These are phyloP conservation scores for Anoplolepis gracilipes DNA, from an alignment of 1,140 invertebrate species.

Conservation along the genomic window DNA sequence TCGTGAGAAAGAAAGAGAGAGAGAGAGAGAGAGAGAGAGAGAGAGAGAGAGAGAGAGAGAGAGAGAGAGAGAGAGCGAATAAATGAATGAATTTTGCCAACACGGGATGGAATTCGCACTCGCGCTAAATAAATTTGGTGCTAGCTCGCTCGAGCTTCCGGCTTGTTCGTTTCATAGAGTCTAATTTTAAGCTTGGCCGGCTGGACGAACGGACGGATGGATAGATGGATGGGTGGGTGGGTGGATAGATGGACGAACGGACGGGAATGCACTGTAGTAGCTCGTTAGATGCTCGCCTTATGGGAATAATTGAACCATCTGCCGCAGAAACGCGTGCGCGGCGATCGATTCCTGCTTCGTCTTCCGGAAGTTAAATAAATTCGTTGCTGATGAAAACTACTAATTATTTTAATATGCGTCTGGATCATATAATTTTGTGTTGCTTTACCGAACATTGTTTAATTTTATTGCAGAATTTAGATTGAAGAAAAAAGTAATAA, in stretches of 20 bases:
- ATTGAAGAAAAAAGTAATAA: not conserved
- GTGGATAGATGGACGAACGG: not conserved
- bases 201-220: slow-evolving; percentile 32
- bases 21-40: not conserved
- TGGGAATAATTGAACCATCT: slow-evolving; percentile 72
- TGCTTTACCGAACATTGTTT: not conserved
- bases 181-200: slow-evolving; percentile 71
- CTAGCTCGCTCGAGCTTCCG: slow-evolving; percentile 51
- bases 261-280: slow-evolving; percentile 33
- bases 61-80: not conserved
- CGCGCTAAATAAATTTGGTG: slow-evolving; percentile 69
- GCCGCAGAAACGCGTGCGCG: slow-evolving; percentile 37
- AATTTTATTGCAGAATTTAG: not conserved
- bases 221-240: slow-evolving; percentile 13
- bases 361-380: not conserved
- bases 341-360: slow-evolving; percentile 24
- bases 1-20: not conserved
- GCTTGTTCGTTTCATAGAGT: slow-evolving; percentile 67
- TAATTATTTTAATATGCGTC: not conserved
- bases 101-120: slow-evolving; percentile 45
- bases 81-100: slow-evolving; percentile 63
- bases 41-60: too few relatives aligned
- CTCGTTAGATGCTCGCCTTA: slow-evolving; percentile 68
- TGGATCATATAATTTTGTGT: not conserved
- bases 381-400: not conserved